Evolutionary conservation across 2,113 vertebrate species (phyloP), one percentile per base, ranked within the genome.

Genomic region (Patagioenas fasciata): DNA sequence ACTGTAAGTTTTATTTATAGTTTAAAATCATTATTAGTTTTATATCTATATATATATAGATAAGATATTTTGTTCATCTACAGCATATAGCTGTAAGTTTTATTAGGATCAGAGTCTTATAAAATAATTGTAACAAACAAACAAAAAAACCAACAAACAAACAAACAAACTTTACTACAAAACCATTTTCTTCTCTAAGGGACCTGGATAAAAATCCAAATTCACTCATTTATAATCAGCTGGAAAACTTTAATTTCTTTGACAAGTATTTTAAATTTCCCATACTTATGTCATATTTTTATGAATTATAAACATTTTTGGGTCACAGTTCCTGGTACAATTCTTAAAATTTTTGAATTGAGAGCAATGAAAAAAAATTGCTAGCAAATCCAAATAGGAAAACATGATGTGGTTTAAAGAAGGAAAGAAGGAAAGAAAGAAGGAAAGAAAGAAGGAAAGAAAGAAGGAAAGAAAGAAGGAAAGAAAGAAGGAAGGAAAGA

Each of bases 161-260:
- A 42, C 42, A 26, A 47, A 7, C 21, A 40, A 40, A 40, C 40
- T 13, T 40, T 40, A 40, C 13, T 20, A 48, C 47, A 32, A 28
- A 70, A 1, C 2, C 6, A 20, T 60, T 23, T 16, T 79, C 17
- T 61, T 10, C 38, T 67, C 19, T 66, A 34, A 56, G 5, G 12
- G 1, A 26, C 3, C 7, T 31, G 18, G 5, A 62, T 51, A 89
- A 40, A 91, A 89, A 42, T 15, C 3, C 0, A 7, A 62, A 81
- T 24, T 42, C 21, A 51, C 3, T 51, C 7, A 31, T 57, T 44
- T 65, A 28, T 42, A 50, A 28, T 61, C 6, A 2, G 0, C 2
- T 54, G 16, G 11, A 60, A 74, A 47, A 4, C 5, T 21, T 21
- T 44, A 0, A 25, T 47, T 77, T 69, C 28, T 60, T 79, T 29